Evolutionary conservation across 2,113 vertebrate species (phyloP).

Genomic region (Bos indicus): DNA sequence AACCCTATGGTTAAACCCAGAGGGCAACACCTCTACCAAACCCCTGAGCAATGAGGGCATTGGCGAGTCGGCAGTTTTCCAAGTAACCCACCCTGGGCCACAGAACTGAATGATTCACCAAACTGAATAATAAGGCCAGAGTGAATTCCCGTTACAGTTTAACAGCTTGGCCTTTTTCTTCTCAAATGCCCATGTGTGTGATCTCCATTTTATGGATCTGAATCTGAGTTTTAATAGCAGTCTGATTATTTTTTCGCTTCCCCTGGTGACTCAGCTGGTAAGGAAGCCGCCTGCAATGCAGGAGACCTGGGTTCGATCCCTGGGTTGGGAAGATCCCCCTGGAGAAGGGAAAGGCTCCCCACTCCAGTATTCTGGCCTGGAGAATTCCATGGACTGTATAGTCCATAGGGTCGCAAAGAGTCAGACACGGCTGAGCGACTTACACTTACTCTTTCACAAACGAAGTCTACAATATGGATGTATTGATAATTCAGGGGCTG

Average conservation of each 20-base stretch:
- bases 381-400: background rate
- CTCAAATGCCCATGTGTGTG: accelerated
- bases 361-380: background rate
- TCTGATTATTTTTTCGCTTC: background rate
- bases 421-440: background rate
- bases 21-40: accelerated
- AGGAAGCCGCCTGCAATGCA: accelerated
- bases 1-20: accelerated
- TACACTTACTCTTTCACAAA: background rate
- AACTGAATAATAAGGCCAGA: background rate
- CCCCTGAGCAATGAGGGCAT: accelerated
- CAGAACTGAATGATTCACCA: background rate
- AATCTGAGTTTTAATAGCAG: background rate
- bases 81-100: too few species aligned
- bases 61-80: accelerated
- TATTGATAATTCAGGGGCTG: background rate
- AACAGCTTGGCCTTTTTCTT: background rate
- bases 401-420: accelerated
- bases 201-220: background rate
- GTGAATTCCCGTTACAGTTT: background rate
- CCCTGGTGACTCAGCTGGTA: background rate
- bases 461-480: background rate
- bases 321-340: background rate
- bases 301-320: background rate
- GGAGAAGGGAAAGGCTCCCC: background rate